Percentiles rank a stretch among this genome's conserved stretches.
Conservation (phyloP, 2,888 invertebrate genomes). For the Cremastobaeus sp. region DNA sequence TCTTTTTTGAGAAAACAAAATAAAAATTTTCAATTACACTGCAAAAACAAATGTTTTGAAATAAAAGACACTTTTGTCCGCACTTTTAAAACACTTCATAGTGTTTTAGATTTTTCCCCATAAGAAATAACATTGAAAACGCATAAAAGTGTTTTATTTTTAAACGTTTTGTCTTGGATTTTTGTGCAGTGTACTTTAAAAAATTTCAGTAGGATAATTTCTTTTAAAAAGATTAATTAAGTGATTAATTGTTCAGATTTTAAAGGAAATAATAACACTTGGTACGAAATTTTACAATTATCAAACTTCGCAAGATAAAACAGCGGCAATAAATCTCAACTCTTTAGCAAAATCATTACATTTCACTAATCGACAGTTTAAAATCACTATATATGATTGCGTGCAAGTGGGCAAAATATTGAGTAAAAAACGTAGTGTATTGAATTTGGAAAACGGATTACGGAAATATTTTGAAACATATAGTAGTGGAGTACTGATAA, state of each 20-base stretch:
- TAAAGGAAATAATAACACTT: slow-evolving; percentile 70
- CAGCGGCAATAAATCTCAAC: slow-evolving; percentile 59
- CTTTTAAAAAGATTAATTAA: too few species aligned
- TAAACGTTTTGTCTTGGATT: too few species aligned
- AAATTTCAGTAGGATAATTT: too few species aligned
- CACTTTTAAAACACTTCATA: too few species aligned
- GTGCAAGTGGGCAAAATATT: slow-evolving; percentile 69
- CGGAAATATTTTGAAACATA: slow-evolving; percentile 67
- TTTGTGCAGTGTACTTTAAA: too few species aligned
- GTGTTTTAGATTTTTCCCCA: too few species aligned
- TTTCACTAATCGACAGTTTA: slow-evolving; percentile 70
- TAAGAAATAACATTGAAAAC: too few species aligned
- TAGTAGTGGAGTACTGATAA: slow-evolving; percentile 66
- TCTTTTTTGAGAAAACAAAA: too few species aligned
- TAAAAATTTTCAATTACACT: too few species aligned
- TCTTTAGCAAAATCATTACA: slow-evolving; percentile 73
- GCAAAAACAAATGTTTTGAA: too few species aligned
- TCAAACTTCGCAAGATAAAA: slow-evolving; percentile 66
- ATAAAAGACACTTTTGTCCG: too few species aligned
- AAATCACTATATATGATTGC: slow-evolving; percentile 71
- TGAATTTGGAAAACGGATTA: slow-evolving; percentile 65
- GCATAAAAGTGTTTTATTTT: too few species aligned
- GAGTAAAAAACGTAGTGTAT: slow-evolving; percentile 63
- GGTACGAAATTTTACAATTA: slow-evolving; percentile 71
- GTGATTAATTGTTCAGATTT: slow-evolving; percentile 43